A percentile compares a stretch with the other conserved stretches of the same genome.
Conservation (phyloP, 1,140 invertebrate genomes). For the Agrilus planipennis region DNA sequence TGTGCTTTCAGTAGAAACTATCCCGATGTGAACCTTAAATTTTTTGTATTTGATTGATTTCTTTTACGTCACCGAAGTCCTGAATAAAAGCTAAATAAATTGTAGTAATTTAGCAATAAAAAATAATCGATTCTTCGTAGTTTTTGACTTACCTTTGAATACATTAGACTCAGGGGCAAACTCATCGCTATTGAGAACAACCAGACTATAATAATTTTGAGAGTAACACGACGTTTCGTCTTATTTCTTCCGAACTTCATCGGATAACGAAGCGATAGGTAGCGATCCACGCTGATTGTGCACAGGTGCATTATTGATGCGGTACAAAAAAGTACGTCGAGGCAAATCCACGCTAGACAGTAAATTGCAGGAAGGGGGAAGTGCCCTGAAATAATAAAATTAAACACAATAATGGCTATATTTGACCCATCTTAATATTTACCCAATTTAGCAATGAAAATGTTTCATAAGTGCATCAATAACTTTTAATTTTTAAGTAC, state of each 20-base stretch:
- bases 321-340: conserved; percentile 91
- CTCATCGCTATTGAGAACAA: conserved; percentile 79
- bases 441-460: too few relatives aligned
- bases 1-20: too few relatives aligned
- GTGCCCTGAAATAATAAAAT: conserved; percentile 49
- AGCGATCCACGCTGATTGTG: conserved; percentile 89
- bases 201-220: conserved; percentile 89
- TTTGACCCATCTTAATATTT: too few relatives aligned
- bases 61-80: too few relatives aligned
- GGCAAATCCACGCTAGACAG: conserved; percentile 76
- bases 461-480: too few relatives aligned
- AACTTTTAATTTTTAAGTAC: too few relatives aligned
- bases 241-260: conserved; percentile 86
- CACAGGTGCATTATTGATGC: conserved; percentile 93
- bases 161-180: conserved; percentile 74
- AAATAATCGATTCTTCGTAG: too few relatives aligned
- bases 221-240: conserved; percentile 67
- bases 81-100: too few relatives aligned
- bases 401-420: too few relatives aligned
- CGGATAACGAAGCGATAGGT: conserved; percentile 71
- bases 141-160: conserved; percentile 69
- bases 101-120: too few relatives aligned
- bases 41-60: too few relatives aligned
- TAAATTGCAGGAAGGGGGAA: conserved; percentile 71
- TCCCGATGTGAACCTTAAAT: too few relatives aligned